A percentile compares a stretch with the other conserved stretches of the same genome.
Evolutionary conservation across 2,888 invertebrate genomes (phyloP).

Genomic region (Dynastes hyllus): DNA sequence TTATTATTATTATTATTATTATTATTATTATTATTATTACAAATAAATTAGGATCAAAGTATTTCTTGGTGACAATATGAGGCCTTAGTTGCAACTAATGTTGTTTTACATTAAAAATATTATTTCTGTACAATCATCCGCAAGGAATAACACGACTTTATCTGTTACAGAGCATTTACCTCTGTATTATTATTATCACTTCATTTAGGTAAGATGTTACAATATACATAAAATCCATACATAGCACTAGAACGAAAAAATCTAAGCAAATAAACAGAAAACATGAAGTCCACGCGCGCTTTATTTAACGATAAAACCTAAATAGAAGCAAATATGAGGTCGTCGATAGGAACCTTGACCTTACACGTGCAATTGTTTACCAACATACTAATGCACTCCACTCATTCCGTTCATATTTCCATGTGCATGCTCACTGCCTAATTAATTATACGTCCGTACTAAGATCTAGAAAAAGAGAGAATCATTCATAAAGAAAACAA

Average conservation of each 20-base stretch:
- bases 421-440: background rate
- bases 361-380: slow-evolving; percentile 41
- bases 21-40: too few species aligned
- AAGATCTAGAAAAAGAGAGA: background rate
- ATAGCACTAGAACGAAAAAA: background rate
- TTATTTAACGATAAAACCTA: slow-evolving; percentile 18
- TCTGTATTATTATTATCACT: too few species aligned
- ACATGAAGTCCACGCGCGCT: background rate
- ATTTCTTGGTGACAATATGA: too few species aligned
- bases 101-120: too few species aligned
- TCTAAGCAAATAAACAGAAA: background rate
- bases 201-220: too few species aligned
- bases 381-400: slow-evolving; percentile 22
- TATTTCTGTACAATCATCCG: too few species aligned
- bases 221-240: background rate
- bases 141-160: too few species aligned
- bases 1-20: too few species aligned
- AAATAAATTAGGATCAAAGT: too few species aligned
- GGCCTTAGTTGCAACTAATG: too few species aligned
- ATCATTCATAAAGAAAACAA: background rate
- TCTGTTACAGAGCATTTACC: too few species aligned
- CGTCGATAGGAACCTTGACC: slow-evolving; percentile 27
- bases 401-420: slow-evolving; percentile 5
- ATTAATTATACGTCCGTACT: background rate
- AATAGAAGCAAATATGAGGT: slow-evolving; percentile 32